These are phyloP conservation scores for Pollimyrus isidori DNA, from an alignment of 2,113 vertebrate genomes.

Conservation along the genomic window DNA sequence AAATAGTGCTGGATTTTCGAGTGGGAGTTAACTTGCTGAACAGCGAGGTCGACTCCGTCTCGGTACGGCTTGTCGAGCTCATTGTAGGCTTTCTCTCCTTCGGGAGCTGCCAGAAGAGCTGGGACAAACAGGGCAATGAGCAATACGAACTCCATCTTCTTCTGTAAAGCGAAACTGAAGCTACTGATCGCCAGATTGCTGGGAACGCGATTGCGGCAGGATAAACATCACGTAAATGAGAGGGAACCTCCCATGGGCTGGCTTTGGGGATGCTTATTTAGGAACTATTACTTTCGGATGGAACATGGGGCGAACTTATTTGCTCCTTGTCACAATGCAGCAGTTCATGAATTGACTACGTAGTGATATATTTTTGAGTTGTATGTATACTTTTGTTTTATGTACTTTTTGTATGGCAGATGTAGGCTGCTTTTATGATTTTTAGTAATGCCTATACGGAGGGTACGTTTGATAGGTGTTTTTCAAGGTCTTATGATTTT, in stretches of 20 bases:
- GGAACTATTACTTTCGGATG: background rate
- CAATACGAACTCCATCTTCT: conserved; percentile 41
- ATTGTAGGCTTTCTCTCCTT: conserved; percentile 32
- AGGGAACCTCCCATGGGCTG: background rate
- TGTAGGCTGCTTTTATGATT: background rate
- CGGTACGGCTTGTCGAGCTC: conserved; percentile 41
- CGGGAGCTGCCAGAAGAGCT: conserved; percentile 18
- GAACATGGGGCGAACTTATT: background rate
- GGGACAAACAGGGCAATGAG: conserved; percentile 34
- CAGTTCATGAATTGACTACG: background rate
- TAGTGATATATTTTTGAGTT: background rate
- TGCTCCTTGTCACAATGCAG: background rate
- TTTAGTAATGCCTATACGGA: background rate
- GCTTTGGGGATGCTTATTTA: background rate
- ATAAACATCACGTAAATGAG: background rate
- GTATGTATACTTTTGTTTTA: background rate
- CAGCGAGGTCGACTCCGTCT: conserved; percentile 52
- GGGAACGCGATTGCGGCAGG: background rate
- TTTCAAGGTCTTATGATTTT: too few relatives aligned
- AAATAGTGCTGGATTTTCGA: conserved; percentile 45
- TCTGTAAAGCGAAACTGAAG: background rate
- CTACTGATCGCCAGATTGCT: background rate
- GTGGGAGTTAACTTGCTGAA: conserved; percentile 44
- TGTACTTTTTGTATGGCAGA: background rate
- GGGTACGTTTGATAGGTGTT: too few relatives aligned